phyloP scores from a whole-genome alignment of 1,140 invertebrate genomes.

The Hetaerina americana region DNA sequence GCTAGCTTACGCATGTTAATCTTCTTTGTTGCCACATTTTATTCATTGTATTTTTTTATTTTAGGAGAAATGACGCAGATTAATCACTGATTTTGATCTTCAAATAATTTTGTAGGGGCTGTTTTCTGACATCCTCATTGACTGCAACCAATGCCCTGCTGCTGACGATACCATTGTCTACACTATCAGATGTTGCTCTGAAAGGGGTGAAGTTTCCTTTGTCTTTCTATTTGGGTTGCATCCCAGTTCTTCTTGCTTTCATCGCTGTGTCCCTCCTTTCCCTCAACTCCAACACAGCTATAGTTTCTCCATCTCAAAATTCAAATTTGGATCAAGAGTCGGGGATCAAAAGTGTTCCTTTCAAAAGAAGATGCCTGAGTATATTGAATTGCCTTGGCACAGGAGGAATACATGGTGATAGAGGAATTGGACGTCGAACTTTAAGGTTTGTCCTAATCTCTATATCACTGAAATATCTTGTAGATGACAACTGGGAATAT shows the following conservation, averaged over 20 bases:
- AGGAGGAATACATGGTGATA: background rate
- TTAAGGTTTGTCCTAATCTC: background rate
- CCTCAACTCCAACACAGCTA: background rate
- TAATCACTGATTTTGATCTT: slow-evolving; percentile 17
- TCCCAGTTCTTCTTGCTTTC: slow-evolving; percentile 68
- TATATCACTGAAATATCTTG: too few relatives aligned
- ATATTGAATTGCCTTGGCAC: background rate
- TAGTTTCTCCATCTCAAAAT: background rate
- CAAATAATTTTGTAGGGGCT: slow-evolving; percentile 60
- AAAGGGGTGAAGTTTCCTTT: slow-evolving; percentile 58
- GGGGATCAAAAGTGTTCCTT: too few relatives aligned
- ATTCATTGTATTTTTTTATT: too few relatives aligned
- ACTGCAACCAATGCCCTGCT: slow-evolving; percentile 71
- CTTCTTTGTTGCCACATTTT: too few relatives aligned
- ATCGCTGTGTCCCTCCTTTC: slow-evolving; percentile 24
- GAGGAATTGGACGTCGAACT: background rate
- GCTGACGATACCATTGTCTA: slow-evolving; percentile 72
- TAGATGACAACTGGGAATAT: too few relatives aligned
- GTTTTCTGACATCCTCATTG: slow-evolving; percentile 76
- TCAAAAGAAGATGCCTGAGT: background rate
- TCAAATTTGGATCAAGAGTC: background rate
- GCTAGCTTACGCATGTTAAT: too few relatives aligned
- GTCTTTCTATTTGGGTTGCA: slow-evolving; percentile 64
- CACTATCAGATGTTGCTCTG: slow-evolving; percentile 65
- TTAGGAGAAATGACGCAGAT: slow-evolving; percentile 2